Evolutionary conservation across 2,113 vertebrate genomes (phyloP).

Genomic region (Aepyceros melampus): DNA sequence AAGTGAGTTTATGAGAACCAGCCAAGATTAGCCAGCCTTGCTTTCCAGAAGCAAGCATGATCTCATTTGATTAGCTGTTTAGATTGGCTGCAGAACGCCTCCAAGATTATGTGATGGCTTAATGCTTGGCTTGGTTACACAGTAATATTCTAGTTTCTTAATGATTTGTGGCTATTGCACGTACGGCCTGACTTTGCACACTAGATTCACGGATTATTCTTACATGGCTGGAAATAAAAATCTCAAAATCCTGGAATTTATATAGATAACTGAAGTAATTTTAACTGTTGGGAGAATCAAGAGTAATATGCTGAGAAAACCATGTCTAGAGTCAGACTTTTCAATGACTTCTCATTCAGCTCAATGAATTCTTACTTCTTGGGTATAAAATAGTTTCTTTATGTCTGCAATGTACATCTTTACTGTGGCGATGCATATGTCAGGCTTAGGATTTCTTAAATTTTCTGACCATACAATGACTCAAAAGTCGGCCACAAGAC

Average conservation of each 20-base stretch:
- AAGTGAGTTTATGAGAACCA: conserved; percentile 26
- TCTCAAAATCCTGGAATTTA: not conserved
- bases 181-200: not conserved
- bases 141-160: not conserved
- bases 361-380: not conserved
- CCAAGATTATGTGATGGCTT: conserved; percentile 35
- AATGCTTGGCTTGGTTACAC: not conserved
- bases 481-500: not conserved
- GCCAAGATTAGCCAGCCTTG: not conserved
- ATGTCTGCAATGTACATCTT: not conserved
- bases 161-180: not conserved
- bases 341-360: not conserved
- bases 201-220: not conserved
- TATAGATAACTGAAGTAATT: not conserved
- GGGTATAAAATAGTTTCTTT: not conserved
- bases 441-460: not conserved
- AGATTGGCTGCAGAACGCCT: conserved; percentile 34
- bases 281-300: conserved; percentile 12
- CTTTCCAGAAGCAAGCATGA: conserved; percentile 40
- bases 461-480: not conserved
- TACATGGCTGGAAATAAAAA: conserved; percentile 38
- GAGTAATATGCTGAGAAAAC: not conserved
- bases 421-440: not conserved
- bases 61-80: conserved; percentile 59
- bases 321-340: not conserved